Percentiles rank a stretch among this genome's conserved stretches.
Conservation (phyloP, 1,140 invertebrate genomes). For the Drosophila tropicalis region DNA sequence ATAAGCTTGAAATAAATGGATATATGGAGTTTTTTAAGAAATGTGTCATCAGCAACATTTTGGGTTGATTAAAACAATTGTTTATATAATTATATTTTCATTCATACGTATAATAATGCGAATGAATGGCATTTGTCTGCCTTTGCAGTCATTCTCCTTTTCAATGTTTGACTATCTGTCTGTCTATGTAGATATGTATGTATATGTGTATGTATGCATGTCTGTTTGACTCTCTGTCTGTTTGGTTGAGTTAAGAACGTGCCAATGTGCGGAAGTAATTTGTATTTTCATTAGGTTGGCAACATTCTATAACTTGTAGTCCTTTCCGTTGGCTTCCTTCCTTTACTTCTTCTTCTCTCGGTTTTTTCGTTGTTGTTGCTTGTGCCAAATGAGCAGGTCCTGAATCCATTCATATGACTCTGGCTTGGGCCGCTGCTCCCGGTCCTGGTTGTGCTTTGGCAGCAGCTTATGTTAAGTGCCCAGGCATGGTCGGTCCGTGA, state of each 20-base stretch:
- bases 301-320: conserved; percentile 43
- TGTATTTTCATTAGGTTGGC: conserved; percentile 66
- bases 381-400: not conserved
- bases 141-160: not conserved
- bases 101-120: conserved; percentile 4
- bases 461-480: conserved; percentile 57
- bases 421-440: not conserved
- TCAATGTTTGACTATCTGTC: not conserved
- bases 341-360: conserved; percentile 25
- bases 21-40: not conserved
- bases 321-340: conserved; percentile 8
- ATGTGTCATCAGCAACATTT: not conserved
- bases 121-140: conserved; percentile 9
- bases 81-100: conserved; percentile 13
- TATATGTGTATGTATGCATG: not conserved
- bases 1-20: not conserved
- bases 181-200: not conserved
- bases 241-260: conserved; percentile 35
- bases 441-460: conserved; percentile 16
- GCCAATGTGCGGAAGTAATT: conserved; percentile 69
- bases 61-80: conserved; percentile 14
- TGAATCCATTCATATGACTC: conserved; percentile 39
- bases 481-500: conserved; percentile 12
- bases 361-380: not conserved
- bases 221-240: conserved; percentile 13